Percentiles rank a stretch among this genome's conserved stretches.
Conservation (phyloP, 2,797 vertebrate genomes). For the Remorina albescens region DNA sequence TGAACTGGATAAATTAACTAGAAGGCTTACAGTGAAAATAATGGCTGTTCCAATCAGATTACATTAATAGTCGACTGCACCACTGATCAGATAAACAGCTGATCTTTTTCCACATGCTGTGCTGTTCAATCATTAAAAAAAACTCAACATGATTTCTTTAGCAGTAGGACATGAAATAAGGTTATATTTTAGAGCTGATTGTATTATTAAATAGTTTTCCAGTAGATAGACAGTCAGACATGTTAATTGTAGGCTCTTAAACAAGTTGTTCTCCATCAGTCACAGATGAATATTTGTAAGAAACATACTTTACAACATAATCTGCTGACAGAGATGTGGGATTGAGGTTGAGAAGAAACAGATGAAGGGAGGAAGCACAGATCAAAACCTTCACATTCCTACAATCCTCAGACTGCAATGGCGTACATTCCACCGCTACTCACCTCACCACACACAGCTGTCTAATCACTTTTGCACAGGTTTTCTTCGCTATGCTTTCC, state of each 20-base stretch:
- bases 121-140: conserved; percentile 50
- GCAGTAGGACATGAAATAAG: conserved; percentile 38
- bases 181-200: conserved; percentile 28
- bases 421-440: conserved; percentile 29
- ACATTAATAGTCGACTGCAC: conserved; percentile 48
- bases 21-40: conserved; percentile 54
- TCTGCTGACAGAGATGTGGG: not conserved
- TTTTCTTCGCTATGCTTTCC: conserved; percentile 32
- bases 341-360: conserved; percentile 17
- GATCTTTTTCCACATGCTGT: conserved; percentile 37
- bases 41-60: conserved; percentile 63
- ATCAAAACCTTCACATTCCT: conserved; percentile 48
- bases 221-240: conserved; percentile 12
- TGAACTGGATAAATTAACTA: conserved; percentile 66
- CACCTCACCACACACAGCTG: conserved; percentile 54
- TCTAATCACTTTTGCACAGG: conserved; percentile 50
- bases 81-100: conserved; percentile 62
- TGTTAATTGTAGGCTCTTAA: conserved; percentile 26
- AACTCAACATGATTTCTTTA: conserved; percentile 56
- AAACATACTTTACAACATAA: not conserved
- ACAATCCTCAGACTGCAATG: conserved; percentile 27
- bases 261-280: conserved; percentile 22
- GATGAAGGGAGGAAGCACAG: conserved; percentile 30
- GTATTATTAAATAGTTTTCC: conserved; percentile 24
- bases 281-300: not conserved